Conservation (phyloP, 2,888 invertebrate species). For the Archips crataeganus region DNA sequence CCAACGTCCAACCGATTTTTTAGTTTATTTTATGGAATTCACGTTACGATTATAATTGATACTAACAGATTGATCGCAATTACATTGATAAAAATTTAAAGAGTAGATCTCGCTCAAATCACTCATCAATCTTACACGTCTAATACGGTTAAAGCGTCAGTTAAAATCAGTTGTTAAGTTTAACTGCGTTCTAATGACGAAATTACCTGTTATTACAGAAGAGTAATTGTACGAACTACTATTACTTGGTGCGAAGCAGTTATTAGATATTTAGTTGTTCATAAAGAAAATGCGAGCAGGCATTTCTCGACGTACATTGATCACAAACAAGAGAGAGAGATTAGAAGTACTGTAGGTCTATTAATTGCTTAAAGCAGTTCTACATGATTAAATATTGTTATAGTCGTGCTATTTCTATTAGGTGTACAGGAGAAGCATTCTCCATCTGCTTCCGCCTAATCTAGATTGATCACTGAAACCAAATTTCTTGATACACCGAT, state of each 20-base stretch:
- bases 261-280: conserved; percentile 20
- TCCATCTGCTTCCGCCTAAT: not conserved
- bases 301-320: not conserved
- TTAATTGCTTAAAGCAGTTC: too few species aligned
- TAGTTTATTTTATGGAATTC: not conserved
- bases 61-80: conserved; percentile 1
- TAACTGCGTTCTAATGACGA: conserved; percentile 29
- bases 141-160: conserved; percentile 15
- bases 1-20: conserved; percentile 2
- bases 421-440: not conserved
- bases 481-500: too few species aligned
- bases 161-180: conserved; percentile 28
- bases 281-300: not conserved
- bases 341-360: too few species aligned
- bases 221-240: conserved; percentile 19
- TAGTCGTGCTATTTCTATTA: too few species aligned
- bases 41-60: not conserved
- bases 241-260: conserved; percentile 21
- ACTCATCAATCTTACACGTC: conserved; percentile 35
- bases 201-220: conserved; percentile 34
- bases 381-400: too few species aligned
- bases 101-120: conserved; percentile 28
- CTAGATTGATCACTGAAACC: not conserved
- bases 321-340: not conserved
- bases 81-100: conserved; percentile 10